Evolutionary conservation across 2,797 vertebrate species (phyloP).

Genomic region (Xenops minutus): DNA sequence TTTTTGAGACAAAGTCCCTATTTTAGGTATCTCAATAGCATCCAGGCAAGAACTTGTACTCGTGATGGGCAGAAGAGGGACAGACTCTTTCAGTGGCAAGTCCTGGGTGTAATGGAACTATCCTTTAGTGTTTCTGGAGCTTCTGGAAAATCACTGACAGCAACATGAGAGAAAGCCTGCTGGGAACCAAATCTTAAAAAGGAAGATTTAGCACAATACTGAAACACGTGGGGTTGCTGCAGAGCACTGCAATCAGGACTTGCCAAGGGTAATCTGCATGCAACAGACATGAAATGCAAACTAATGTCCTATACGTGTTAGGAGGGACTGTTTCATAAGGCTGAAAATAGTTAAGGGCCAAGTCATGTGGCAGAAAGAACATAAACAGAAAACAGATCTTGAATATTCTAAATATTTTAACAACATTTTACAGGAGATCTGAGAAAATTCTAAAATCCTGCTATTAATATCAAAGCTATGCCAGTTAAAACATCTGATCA

Average conservation of each 20-base stretch:
- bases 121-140: not conserved
- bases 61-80: not conserved
- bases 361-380: not conserved
- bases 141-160: not conserved
- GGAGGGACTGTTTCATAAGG: not conserved
- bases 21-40: not conserved
- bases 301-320: not conserved
- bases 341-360: not conserved
- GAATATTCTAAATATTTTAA: not conserved
- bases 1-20: not conserved
- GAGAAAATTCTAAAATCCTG: not conserved
- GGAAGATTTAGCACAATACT: not conserved
- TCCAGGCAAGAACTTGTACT: not conserved
- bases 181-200: not conserved
- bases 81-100: too few relatives aligned
- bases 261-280: not conserved
- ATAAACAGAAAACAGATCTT: not conserved
- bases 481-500: not conserved
- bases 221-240: not conserved
- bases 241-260: not conserved
- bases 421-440: not conserved
- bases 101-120: not conserved
- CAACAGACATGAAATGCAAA: rapidly evolving
- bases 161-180: not conserved
- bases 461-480: not conserved